A percentile compares a stretch with the other conserved stretches of the same genome.
Evolutionary conservation across 2,113 vertebrate species (phyloP).

Genomic region (Sitta europaea): DNA sequence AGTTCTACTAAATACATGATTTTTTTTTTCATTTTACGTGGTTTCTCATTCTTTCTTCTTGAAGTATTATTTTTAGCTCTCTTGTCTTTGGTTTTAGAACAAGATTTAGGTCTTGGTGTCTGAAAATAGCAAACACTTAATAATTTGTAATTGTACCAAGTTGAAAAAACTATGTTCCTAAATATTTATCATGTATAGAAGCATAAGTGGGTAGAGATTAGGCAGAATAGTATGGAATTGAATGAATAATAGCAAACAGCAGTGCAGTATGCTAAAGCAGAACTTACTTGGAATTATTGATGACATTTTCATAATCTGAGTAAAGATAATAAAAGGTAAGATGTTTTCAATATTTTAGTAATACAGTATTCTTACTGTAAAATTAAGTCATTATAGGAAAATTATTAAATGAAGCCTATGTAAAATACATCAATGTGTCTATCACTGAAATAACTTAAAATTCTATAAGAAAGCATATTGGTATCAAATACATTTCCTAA

Average conservation of each 20-base stretch:
- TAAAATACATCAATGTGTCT: constrained; percentile 8
- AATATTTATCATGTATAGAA: neutral
- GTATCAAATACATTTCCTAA: neutral
- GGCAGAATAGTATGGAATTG: neutral
- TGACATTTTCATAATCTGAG: neutral
- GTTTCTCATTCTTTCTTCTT: neutral
- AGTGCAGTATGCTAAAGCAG: neutral
- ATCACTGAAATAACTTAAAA: constrained; percentile 21
- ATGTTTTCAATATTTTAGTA: neutral
- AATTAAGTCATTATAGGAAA: constrained; percentile 21
- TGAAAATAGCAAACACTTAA: neutral
- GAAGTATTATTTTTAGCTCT: neutral
- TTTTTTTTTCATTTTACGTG: neutral
- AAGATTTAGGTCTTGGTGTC: neutral
- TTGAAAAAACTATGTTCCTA: neutral
- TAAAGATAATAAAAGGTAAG: neutral
- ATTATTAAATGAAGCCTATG: constrained; percentile 14
- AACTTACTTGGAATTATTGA: constrained; percentile 6
- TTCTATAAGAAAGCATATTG: neutral
- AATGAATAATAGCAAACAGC: neutral
- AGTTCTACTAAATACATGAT: neutral
- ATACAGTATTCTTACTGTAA: neutral
- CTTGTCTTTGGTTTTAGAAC: neutral
- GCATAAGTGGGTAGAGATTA: neutral
- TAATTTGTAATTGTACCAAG: neutral